Conservation (phyloP, 2,797 vertebrate species). For the Macrochelys suwanniensis region DNA sequence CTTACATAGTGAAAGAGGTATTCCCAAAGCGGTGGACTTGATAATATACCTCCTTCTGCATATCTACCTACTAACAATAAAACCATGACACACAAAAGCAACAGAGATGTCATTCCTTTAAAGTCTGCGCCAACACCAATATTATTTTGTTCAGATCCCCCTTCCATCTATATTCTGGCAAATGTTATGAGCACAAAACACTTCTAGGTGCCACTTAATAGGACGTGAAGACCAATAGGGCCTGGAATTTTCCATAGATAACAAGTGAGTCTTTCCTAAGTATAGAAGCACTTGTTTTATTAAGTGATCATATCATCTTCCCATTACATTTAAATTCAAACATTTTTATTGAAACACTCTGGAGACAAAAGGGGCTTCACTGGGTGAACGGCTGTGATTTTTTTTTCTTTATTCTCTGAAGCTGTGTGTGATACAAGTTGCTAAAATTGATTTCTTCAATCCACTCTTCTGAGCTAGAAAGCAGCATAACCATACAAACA, state of each 20-base stretch:
- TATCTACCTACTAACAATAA: neutral
- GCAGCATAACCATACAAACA: neutral
- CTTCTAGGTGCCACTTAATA: slow-evolving; percentile 72
- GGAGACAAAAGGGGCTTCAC: neutral
- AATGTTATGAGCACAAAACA: slow-evolving; percentile 70
- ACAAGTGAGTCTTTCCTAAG: slow-evolving; percentile 74
- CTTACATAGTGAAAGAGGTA: neutral
- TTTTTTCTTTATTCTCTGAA: neutral
- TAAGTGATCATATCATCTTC: slow-evolving; percentile 77
- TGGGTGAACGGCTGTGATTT: neutral
- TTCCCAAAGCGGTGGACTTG: neutral
- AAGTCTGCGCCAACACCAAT: neutral
- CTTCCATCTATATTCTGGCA: slow-evolving; percentile 70
- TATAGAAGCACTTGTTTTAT: slow-evolving; percentile 80
- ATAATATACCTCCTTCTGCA: neutral
- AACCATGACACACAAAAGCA: neutral
- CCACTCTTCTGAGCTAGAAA: neutral
- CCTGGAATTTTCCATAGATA: slow-evolving; percentile 80
- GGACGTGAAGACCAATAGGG: slow-evolving; percentile 68
- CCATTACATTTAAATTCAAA: slow-evolving; percentile 56
- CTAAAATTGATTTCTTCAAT: neutral
- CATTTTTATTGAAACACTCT: neutral
- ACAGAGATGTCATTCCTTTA: neutral
- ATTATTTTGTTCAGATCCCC: slow-evolving; percentile 67
- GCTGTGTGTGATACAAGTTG: neutral